phyloP scores from a whole-genome alignment of 37 sponge, comb jelly and placozoan genomes.

The Hormiphora californensis region DNA sequence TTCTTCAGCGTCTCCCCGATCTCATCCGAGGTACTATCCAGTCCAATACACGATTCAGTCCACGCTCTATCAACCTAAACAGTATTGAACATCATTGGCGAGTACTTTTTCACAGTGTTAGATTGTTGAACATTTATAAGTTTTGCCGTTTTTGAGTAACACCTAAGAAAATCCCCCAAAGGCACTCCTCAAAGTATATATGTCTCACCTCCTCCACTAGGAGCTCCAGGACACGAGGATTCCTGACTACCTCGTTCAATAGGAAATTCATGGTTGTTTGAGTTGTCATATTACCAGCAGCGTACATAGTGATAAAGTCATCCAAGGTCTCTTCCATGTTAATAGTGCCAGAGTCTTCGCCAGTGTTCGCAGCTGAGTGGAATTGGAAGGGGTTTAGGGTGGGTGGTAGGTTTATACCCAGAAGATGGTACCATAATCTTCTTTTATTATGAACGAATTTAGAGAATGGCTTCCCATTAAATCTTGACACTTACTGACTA shows the following conservation, averaged over 20 bases:
- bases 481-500: background rate
- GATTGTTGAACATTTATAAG: no score
- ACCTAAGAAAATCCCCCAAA: background rate
- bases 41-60: background rate
- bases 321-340: background rate
- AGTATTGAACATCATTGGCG: background rate
- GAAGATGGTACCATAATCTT: background rate
- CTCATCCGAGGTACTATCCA: background rate
- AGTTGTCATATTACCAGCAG: constrained; percentile 20
- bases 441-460: no score
- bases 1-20: constrained; percentile 38
- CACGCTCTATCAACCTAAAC: background rate
- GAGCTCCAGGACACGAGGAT: background rate
- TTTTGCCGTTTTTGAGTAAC: no score
- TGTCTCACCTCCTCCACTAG: background rate
- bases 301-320: background rate
- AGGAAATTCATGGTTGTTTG: background rate
- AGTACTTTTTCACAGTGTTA: no score
- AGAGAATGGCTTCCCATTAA: no score
- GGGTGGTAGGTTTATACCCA: no score
- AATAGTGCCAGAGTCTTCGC: background rate
- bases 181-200: background rate
- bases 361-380: constrained; percentile 17
- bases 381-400: background rate
- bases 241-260: background rate